Evolutionary conservation across 1,140 invertebrate species (phyloP).

Genomic region (Brachionus sp.): DNA sequence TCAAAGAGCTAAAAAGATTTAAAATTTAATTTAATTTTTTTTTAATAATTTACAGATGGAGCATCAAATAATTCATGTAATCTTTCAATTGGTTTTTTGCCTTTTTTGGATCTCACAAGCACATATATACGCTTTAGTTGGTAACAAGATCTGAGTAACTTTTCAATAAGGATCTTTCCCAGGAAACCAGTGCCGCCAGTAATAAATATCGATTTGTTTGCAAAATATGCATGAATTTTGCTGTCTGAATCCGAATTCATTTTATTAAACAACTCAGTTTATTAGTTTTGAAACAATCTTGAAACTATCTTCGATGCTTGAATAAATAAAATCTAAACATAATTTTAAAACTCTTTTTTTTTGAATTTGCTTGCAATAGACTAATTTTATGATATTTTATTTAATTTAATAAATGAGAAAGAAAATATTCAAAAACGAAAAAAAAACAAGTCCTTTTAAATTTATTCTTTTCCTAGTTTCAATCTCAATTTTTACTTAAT

Average conservation of each 20-base stretch:
- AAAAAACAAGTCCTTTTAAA: not conserved
- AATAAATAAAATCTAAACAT: not conserved
- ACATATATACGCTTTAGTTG: conserved; percentile 46
- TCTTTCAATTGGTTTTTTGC: conserved; percentile 15
- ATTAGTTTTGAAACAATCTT: not conserved
- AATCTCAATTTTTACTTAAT: not conserved
- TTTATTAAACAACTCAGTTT: not conserved
- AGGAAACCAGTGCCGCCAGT: conserved; percentile 47
- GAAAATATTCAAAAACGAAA: not conserved
- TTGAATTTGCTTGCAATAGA: not conserved
- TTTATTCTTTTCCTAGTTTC: not conserved
- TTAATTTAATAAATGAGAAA: not conserved
- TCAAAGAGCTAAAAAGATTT: not conserved
- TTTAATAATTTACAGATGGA: not conserved
- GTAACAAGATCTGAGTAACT: conserved; percentile 45
- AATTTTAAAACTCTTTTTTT: not conserved
- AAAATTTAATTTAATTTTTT: not conserved
- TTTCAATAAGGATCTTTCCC: conserved; percentile 47
- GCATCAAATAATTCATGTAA: conserved; percentile 9
- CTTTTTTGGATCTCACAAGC: conserved; percentile 42
- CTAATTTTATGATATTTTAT: not conserved
- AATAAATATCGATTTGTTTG: conserved; percentile 44
- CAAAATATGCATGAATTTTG: conserved; percentile 29
- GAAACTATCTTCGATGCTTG: not conserved
- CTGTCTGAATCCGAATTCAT: conserved; percentile 1